Base-by-base conservation (phyloP, 2,797 vertebrate genomes). In the Odontamblyopus rebecca region DNA sequence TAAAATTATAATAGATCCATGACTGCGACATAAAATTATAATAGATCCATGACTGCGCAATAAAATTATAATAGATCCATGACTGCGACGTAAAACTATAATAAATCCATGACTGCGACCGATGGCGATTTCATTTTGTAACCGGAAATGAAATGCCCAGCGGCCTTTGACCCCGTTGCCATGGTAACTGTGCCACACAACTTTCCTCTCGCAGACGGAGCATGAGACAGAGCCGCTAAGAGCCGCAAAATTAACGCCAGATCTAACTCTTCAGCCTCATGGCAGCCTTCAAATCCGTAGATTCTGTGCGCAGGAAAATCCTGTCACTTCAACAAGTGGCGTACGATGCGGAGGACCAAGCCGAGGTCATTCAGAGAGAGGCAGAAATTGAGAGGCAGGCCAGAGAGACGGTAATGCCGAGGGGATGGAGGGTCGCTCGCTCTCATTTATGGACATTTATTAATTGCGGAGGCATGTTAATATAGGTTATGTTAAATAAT, bases 271-370 rank as follows among this genome's bases (percentile, higher is more conserved):
- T 18, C 65, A n/a, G 0, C 30, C 68, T 11, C 19, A 95, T 96
- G 95, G 92, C 94, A 54, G 77, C 93, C 66, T 71, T 80, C 38
- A 88, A 81, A 5, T 94, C 95, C 7, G 86, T 97, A 63, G 95
- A 95, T 6, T 83, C 95, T 1, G 94, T 97, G 71, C 93, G 94
- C 53, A 94, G 92, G 80, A 97, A 96, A 79, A 96, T 97, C 65
- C 93, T 95, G 82, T 90, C 71, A 0, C 89, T 96, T 81, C 96
- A 97, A 82, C 94, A 94, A 70, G 91, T 88, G 72, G 94, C 93
- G 19, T 92, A 94, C 56, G 93, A 95, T 72, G 95, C 95, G 8
- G 95, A 95, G 82, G 94, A 95, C 35, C 92, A 93, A 2, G 95
- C 93, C 35, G 93, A 94, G 68, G 50, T 84, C 51, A 88, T 95